phyloP scores from a whole-genome alignment of 2,888 invertebrate species.

The Eupithecia centaureata region DNA sequence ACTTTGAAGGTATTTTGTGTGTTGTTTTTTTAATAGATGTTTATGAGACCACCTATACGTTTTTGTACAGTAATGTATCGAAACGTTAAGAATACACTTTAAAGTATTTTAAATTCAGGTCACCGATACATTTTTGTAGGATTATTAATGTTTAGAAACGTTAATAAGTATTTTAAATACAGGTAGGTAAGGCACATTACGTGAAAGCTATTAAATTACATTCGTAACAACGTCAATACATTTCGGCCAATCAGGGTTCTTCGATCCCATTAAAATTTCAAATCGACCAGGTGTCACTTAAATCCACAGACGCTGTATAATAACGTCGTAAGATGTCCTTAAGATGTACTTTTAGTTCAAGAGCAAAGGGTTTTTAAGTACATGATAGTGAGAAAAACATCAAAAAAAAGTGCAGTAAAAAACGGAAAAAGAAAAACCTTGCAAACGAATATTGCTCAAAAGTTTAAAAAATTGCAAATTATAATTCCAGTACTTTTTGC shows the following conservation, averaged over 20 bases:
- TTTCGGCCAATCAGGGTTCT: conserved; percentile 27
- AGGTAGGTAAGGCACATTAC: neutral
- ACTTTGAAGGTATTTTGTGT: neutral
- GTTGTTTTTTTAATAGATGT: neutral
- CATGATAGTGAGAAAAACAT: neutral
- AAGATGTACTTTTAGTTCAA: conserved; percentile 10
- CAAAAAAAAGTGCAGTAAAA: neutral
- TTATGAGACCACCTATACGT: no score
- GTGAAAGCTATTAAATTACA: neutral
- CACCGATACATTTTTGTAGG: no score
- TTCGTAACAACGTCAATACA: conserved; percentile 14
- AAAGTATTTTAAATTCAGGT: neutral
- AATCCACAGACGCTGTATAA: conserved; percentile 61
- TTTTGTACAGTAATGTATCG: neutral
- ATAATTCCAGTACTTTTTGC: neutral
- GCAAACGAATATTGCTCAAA: no score
- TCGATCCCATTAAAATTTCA: conserved; percentile 51
- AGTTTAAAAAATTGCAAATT: no score
- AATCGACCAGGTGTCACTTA: conserved; percentile 65
- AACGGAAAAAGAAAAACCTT: neutral
- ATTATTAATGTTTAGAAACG: neutral
- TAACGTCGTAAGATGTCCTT: conserved; percentile 55
- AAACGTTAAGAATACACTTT: neutral
- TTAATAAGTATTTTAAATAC: neutral
- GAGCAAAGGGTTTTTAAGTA: conserved; percentile 1